Conservation (phyloP, 2,888 invertebrate species). For the Tiliacea aurago region DNA sequence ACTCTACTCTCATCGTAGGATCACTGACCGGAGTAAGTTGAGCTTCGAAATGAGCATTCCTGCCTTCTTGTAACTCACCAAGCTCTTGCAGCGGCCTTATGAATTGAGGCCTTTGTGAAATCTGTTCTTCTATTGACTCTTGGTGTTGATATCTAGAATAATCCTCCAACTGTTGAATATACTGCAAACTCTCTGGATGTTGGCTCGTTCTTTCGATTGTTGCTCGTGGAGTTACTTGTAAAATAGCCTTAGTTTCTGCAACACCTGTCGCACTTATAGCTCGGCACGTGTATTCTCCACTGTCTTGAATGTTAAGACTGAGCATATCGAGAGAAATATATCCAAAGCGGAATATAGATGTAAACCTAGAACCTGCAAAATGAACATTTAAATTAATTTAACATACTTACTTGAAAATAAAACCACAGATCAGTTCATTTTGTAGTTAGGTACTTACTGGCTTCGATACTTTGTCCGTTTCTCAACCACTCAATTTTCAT, state of each 20-base stretch:
- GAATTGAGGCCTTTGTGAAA: slow-evolving; percentile 95
- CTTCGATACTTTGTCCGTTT: slow-evolving; percentile 97
- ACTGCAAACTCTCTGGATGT: slow-evolving; percentile 97
- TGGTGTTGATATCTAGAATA: slow-evolving; percentile 96
- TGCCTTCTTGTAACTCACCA: slow-evolving; percentile 96
- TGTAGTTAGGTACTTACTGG: slow-evolving; percentile 94
- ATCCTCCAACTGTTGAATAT: slow-evolving; percentile 97
- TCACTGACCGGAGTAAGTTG: slow-evolving; percentile 98
- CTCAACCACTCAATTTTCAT: slow-evolving; percentile 99
- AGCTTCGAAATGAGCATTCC: slow-evolving; percentile 98
- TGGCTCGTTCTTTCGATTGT: slow-evolving; percentile 97
- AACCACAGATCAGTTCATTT: not conserved
- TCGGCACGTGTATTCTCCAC: slow-evolving; percentile 97
- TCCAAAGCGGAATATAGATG: slow-evolving; percentile 98
- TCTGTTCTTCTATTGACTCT: slow-evolving; percentile 95
- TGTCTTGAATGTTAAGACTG: slow-evolving; percentile 95
- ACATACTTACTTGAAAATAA: not conserved
- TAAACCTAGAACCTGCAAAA: slow-evolving; percentile 96
- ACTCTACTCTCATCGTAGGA: slow-evolving; percentile 98
- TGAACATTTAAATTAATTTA: slow-evolving; percentile 32
- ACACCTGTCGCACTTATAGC: slow-evolving; percentile 96
- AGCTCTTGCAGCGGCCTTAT: slow-evolving; percentile 96
- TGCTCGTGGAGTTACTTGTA: slow-evolving; percentile 95
- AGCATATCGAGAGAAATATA: slow-evolving; percentile 98
- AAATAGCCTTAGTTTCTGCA: slow-evolving; percentile 95